These are phyloP conservation scores for Parascotia fuliginaria DNA, from an alignment of 2,888 invertebrate genomes.

Conservation along the genomic window DNA sequence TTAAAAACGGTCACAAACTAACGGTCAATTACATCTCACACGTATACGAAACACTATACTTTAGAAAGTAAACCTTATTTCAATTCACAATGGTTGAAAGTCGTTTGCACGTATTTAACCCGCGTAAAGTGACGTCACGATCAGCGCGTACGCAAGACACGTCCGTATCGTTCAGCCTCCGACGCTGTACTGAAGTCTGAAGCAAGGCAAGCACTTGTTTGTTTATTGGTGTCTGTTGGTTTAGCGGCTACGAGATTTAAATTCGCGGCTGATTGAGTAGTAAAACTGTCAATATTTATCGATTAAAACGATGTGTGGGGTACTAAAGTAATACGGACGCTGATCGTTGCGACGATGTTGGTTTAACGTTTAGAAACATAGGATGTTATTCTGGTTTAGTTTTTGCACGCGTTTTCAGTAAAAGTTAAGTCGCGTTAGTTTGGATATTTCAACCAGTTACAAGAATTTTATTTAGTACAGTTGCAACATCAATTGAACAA, in stretches of 20 bases:
- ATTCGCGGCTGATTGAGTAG: conserved; percentile 42
- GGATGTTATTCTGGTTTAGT: not conserved
- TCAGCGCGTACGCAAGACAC: conserved; percentile 32
- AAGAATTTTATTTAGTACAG: no score
- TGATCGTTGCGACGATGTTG: not conserved
- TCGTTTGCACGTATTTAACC: conserved; percentile 10
- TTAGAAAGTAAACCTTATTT: conserved; percentile 32
- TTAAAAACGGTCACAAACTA: conserved; percentile 52
- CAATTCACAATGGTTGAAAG: conserved; percentile 15
- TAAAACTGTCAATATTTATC: conserved; percentile 43
- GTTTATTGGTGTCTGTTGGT: conserved; percentile 46
- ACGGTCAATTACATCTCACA: conserved; percentile 41
- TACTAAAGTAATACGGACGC: conserved; percentile 6
- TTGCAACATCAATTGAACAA: no score
- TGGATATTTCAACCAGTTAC: no score
- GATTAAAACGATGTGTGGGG: conserved; percentile 30
- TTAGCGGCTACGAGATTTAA: conserved; percentile 36
- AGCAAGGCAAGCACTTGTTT: conserved; percentile 39
- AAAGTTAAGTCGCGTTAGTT: not conserved
- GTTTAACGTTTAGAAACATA: not conserved
- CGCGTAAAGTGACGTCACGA: conserved; percentile 44
- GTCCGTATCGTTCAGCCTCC: conserved; percentile 46
- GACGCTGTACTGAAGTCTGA: conserved; percentile 59
- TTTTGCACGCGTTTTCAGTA: not conserved
- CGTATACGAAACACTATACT: conserved; percentile 37